phyloP scores from a whole-genome alignment of 2,888 invertebrate genomes.

The Drosophila austrosaltans region DNA sequence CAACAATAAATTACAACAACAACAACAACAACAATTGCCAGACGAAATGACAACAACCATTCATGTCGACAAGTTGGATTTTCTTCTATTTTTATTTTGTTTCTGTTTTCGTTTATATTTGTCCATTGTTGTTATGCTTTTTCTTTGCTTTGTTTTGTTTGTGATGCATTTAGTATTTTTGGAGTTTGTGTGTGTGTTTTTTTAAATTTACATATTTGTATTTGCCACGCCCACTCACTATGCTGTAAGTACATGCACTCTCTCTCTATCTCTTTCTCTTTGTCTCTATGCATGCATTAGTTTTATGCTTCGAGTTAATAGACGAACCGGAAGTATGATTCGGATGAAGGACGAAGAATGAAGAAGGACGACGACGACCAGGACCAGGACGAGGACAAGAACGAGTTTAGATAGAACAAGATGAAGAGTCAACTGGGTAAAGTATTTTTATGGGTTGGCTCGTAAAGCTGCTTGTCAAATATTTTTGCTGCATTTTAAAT shows the following conservation, averaged over 20 bases:
- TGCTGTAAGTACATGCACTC: neutral
- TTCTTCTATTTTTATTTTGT: slow-evolving; percentile 47
- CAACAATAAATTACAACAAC: slow-evolving; percentile 29
- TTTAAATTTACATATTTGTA: slow-evolving; percentile 46
- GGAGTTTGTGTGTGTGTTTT: slow-evolving; percentile 40
- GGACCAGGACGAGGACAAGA: neutral
- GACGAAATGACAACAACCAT: slow-evolving; percentile 64
- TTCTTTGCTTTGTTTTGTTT: slow-evolving; percentile 27
- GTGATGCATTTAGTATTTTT: slow-evolving; percentile 59
- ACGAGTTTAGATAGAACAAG: slow-evolving; percentile 8
- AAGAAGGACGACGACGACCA: neutral
- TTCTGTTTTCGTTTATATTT: slow-evolving; percentile 8
- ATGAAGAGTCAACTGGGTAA: slow-evolving; percentile 31
- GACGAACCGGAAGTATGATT: slow-evolving; percentile 31
- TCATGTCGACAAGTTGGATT: slow-evolving; percentile 74
- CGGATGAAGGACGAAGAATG: neutral
- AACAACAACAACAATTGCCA: slow-evolving; percentile 38
- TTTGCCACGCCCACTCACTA: slow-evolving; percentile 15
- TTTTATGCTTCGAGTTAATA: slow-evolving; percentile 64
- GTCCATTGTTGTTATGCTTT: slow-evolving; percentile 8
- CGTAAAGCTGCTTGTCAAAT: slow-evolving; percentile 73
- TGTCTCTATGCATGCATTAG: slow-evolving; percentile 64
- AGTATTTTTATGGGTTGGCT: slow-evolving; percentile 69
- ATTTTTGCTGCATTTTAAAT: slow-evolving; percentile 68
- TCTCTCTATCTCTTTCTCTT: neutral